Base-by-base conservation (phyloP, 2,888 invertebrate genomes). In the Coleophora deauratella region DNA sequence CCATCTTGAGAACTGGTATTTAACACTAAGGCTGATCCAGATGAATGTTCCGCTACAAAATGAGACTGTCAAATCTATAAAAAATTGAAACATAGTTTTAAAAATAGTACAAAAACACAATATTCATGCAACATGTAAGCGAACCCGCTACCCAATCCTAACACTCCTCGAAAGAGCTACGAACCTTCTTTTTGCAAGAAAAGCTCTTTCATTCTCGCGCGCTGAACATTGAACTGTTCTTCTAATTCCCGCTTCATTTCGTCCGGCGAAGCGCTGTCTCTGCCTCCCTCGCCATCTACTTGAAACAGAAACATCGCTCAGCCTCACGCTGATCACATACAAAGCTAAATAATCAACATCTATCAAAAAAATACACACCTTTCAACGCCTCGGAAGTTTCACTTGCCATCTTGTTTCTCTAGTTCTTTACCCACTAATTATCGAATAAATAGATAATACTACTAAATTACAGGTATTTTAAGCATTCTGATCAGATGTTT, bases 121-220 rank as follows among this genome's bases (percentile, higher is more conserved):
- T 21, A 6, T 4, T 21, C 21, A 21, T 21, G 21, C 21, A 21
- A 21, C 21, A 21, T 6, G 6, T 6, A 21, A 21, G 21, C 21
- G 21, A 21, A 6, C 21, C 21, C 6, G 21, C 21, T 21, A 11
- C 46, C 47, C 30, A 44, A n/a, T n/a, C n/a, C 59, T 55, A 55
- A 50, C 52, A 56, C 47, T 38, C 44, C 46, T 44, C 50, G 46
- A 47, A 43, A 47, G 35, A 42, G 46, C 49, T 64, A 73, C 76
- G 66, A 86, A 94, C 95, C 93, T 92, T 98, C 97, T 88, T 97
- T 97, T 74, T 96, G 95, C 60, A 97, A 88, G 82, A 93, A 97
- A 44, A 98, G 81, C 61, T 96, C 96, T 87, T 95, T 97, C 89
- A 98, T 91, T 87, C 93, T 94, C 32, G 96, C 97, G 57, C 97